Evolutionary conservation across 2,888 invertebrate species (phyloP).

Genomic region (Anaspis maculata): DNA sequence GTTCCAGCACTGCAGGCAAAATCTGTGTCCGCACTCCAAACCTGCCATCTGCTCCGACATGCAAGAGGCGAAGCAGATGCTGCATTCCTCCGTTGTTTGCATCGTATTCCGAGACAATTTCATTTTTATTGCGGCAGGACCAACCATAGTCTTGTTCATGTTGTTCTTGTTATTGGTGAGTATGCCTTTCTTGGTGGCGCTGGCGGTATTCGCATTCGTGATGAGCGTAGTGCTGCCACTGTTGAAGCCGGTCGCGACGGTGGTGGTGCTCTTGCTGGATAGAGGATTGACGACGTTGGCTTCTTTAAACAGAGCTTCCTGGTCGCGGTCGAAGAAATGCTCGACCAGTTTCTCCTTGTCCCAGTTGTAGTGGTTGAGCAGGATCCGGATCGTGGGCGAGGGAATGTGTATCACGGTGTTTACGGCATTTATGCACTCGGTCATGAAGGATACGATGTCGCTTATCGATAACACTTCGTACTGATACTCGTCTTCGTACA

Average conservation of each 20-base stretch:
- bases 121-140: no score
- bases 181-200: no score
- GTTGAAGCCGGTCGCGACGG: no score
- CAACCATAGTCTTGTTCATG: no score
- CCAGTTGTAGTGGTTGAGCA: slow-evolving; percentile 98
- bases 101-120: slow-evolving; percentile 57
- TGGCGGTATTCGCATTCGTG: no score
- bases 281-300: slow-evolving; percentile 94
- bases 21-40: slow-evolving; percentile 93
- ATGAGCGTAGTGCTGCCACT: no score
- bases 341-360: slow-evolving; percentile 99
- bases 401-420: slow-evolving; percentile 91
- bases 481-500: slow-evolving; percentile 84
- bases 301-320: slow-evolving; percentile 87
- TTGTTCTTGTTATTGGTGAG: no score
- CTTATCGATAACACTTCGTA: slow-evolving; percentile 94
- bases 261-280: slow-evolving; percentile 49
- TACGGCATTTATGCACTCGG: slow-evolving; percentile 94
- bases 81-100: slow-evolving; percentile 80
- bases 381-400: slow-evolving; percentile 82
- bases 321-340: slow-evolving; percentile 91
- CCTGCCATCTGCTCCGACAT: slow-evolving; percentile 83
- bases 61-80: slow-evolving; percentile 88
- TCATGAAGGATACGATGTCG: slow-evolving; percentile 96
- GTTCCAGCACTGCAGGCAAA: slow-evolving; percentile 93